Evolutionary conservation across 2,888 invertebrate genomes (phyloP).

Genomic region (Malachius bipustulatus): DNA sequence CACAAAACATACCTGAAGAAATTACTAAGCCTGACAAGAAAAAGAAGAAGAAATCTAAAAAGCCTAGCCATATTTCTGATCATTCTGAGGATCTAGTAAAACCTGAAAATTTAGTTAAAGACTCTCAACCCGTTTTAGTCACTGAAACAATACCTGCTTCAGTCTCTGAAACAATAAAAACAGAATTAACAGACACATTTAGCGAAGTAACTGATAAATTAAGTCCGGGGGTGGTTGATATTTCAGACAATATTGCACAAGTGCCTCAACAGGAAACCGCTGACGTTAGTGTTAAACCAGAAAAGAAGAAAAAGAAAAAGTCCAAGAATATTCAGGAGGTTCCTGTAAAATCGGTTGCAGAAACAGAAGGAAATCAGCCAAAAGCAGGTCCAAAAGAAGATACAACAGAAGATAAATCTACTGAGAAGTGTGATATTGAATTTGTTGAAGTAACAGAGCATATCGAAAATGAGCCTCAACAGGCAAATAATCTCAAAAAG

Average conservation of each 20-base stretch:
- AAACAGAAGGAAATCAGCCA: neutral
- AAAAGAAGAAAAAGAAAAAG: constrained; percentile 6
- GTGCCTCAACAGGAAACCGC: too few relatives aligned
- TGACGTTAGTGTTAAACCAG: neutral
- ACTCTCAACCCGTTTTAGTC: too few relatives aligned
- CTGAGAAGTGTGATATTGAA: neutral
- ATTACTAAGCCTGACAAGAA: neutral
- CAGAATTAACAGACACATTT: too few relatives aligned
- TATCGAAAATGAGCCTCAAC: neutral
- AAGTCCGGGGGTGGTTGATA: too few relatives aligned
- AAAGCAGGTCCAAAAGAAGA: neutral
- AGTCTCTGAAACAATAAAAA: too few relatives aligned
- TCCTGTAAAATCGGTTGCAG: neutral
- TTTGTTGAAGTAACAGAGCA: constrained; percentile 1
- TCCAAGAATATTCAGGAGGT: neutral
- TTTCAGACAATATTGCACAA: too few relatives aligned
- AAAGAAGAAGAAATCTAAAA: too few relatives aligned
- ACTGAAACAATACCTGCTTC: too few relatives aligned
- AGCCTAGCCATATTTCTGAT: too few relatives aligned
- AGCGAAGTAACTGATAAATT: too few relatives aligned
- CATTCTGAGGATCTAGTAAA: too few relatives aligned
- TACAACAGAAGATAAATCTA: neutral
- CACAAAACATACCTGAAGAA: neutral
- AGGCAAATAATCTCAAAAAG: neutral
- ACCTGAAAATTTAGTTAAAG: too few relatives aligned